Evolutionary conservation across 1,140 invertebrate species (phyloP), one percentile per base, ranked within the genome.

Genomic region (Adelges cooleyi): DNA sequence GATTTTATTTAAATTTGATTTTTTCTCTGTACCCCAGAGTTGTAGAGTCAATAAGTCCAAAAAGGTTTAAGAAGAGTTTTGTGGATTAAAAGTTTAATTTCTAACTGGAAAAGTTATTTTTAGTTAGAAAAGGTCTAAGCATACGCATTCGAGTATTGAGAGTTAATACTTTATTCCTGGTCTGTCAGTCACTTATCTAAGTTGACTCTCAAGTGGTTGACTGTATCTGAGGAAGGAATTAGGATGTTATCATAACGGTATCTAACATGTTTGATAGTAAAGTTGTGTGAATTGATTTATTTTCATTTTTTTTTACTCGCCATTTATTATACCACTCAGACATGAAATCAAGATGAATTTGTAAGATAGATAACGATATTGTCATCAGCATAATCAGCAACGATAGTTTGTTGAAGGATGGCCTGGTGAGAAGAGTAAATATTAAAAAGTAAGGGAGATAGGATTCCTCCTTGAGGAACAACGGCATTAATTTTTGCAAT

Each of bases 1-100:
- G 10, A 72, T 53, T 3, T 69, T 69, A 33, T 67, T 46, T 25
- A 69, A 67, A 40, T 71, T 72, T 22, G 69, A 68, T 20, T 73
- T 68, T 33, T 65, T 69, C 15, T 72, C 71, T 22, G 50, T 67
- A 22, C 69, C 71, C 71, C 71, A 74, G 10, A 74, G 49, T 65
- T 72, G 68, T 9, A 6, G 22, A 72, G 69, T 18, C 72, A 72
- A 59, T 74, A 73, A n/a, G 65, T 72, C 70, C 73, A 74, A 10
- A 72, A 66, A 11, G 73, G 73, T 67, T 72, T 72, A 15, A 74
- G 67, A 2, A 73, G 69, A 3, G 17, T 20, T 44, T 73, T 70
- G 50, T 74, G 72, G 2, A 73, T 42, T 13, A 70, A 42, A 2
- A 73, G 13, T 69, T 74, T 73, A 10, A 20, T 20, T 59, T 73